Percentiles rank a stretch among this genome's conserved stretches.
Conservation (phyloP, 2,113 vertebrate species). For the Xiphias gladius region DNA sequence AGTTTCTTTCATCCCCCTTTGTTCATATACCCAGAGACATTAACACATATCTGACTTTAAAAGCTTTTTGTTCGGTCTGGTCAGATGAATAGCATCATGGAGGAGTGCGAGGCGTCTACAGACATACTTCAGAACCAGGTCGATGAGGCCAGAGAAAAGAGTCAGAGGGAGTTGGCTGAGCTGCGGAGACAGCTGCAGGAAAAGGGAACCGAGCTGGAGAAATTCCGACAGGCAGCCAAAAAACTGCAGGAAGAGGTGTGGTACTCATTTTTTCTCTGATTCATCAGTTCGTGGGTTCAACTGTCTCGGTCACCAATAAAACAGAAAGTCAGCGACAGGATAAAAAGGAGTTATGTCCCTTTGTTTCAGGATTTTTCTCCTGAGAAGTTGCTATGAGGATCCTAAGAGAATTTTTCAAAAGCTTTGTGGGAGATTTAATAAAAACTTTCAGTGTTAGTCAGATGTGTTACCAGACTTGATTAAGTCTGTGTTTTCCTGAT, state of each 20-base stretch:
- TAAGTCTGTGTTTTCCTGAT: not conserved
- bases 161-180: constrained; percentile 87
- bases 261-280: constrained; percentile 43
- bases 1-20: constrained; percentile 14
- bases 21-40: not conserved
- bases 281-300: constrained; percentile 29
- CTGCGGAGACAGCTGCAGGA: constrained; percentile 90
- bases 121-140: constrained; percentile 92
- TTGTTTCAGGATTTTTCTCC: not conserved
- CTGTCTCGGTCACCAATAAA: constrained; percentile 23
- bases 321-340: not conserved
- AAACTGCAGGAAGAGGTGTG: constrained; percentile 94
- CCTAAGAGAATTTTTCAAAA: not conserved
- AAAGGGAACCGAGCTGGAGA: constrained; percentile 90
- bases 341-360: not conserved
- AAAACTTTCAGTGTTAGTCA: not conserved
- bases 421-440: not conserved
- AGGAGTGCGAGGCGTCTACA: constrained; percentile 87
- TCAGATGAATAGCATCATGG: constrained; percentile 90
- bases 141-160: constrained; percentile 90
- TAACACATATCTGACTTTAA: constrained; percentile 14
- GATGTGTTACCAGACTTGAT: not conserved
- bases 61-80: constrained; percentile 34
- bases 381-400: not conserved
- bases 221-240: constrained; percentile 81